Base-by-base conservation (phyloP, 2,797 vertebrate species). In the Nasua narica region DNA sequence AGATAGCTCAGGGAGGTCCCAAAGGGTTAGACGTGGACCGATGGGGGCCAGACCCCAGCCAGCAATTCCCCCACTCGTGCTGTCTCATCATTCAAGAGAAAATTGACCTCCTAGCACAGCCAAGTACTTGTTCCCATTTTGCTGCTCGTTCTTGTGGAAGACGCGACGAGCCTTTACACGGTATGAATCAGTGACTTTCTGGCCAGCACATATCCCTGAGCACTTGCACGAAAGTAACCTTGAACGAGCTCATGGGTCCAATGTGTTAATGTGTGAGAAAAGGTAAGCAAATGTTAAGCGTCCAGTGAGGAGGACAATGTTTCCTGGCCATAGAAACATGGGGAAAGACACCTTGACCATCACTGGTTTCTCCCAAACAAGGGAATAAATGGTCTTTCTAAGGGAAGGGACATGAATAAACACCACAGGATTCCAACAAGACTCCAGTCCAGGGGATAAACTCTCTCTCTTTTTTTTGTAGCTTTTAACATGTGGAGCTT, bases 401-500 rank as follows among this genome's bases (percentile, higher is more conserved):
- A 87, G 60, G 69, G 35, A 92, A 65, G 54, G 76, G 93, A 27
- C 18, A 87, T 89, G 87, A 48, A 46, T 15, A 65, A 85, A 76
- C 29, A 13, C 19, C 7, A 3, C 8, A 48, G 32, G 35, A 83
- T 35, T 69, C n/a, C 29, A 40, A 46, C 32, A 48, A 96, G 95
- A 94, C 25, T 89, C 91, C 52, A 86, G 54, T 89, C 91, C 52
- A 86, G 54, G 65, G 78, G 54, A 85, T n/a, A 8, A 91, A 3
- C 37, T 87, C 15, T 27, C 65, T 50, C 54, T 15, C 92, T 60
- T 29, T 58, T 27, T 27, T 29, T 29, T 29, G 13, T 6, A 40
- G 19, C 7, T 8, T 23, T 27, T 76, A 81, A 91, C 86, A 95
- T 89, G 85, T 96, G 96, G 48, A 97, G 72, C 7, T 62, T 58